These are phyloP conservation scores for Cyanoderma ruficeps DNA, from an alignment of 2,113 vertebrate species.

Conservation along the genomic window DNA sequence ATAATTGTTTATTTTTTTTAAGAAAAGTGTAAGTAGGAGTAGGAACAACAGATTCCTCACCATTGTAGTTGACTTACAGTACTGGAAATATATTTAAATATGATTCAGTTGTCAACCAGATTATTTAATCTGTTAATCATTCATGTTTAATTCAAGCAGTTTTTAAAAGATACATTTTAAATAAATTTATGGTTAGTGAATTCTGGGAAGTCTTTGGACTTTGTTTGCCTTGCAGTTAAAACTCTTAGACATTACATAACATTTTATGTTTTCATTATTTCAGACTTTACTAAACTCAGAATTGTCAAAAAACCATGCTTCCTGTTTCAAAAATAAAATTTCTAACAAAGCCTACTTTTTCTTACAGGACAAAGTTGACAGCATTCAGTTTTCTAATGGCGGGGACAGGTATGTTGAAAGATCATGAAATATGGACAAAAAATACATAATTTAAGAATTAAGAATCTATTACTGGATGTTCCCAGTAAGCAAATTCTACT, in stretches of 20 bases:
- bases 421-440: background rate
- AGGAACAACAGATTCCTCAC: background rate
- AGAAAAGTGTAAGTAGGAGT: background rate
- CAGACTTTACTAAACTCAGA: background rate
- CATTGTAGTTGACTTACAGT: background rate
- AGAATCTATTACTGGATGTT: background rate
- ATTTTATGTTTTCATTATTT: background rate
- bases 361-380: slow-evolving; percentile 95
- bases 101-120: background rate
- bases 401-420: slow-evolving; percentile 85
- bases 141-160: background rate
- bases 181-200: background rate
- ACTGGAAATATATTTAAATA: background rate
- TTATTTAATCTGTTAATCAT: background rate
- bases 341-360: background rate
- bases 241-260: background rate
- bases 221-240: background rate
- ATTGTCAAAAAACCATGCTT: background rate
- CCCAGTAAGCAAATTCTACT: background rate
- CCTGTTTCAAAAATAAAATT: background rate
- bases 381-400: slow-evolving; percentile 93
- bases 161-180: background rate
- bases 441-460: background rate
- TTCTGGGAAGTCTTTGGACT: background rate
- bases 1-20: background rate